A percentile compares a stretch with the other conserved stretches of the same genome.
phyloP scores from a whole-genome alignment of 2,113 vertebrate genomes.

The Stigmatopora argus region DNA sequence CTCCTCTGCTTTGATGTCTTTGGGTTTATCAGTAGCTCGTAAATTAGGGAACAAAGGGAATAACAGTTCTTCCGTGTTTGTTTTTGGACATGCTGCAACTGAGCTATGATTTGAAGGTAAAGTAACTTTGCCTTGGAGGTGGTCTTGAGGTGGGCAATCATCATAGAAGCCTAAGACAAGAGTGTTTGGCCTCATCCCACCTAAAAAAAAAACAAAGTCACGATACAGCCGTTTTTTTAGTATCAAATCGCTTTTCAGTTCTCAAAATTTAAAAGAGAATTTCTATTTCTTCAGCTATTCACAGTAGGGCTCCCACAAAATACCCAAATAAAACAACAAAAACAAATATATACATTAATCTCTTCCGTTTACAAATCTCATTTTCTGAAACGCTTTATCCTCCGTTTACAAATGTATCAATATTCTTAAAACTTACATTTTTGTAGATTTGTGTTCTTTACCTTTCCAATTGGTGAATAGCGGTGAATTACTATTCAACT shows the following conservation, averaged over 20 bases:
- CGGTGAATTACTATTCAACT: not conserved
- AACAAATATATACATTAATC: too few species aligned
- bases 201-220: constrained; percentile 36
- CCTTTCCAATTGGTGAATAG: not conserved
- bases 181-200: constrained; percentile 81
- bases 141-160: constrained; percentile 69
- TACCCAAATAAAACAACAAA: not conserved
- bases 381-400: too few species aligned
- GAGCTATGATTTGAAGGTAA: constrained; percentile 53
- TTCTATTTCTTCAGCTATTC: not conserved
- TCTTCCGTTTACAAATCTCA: not conserved
- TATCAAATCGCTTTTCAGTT: not conserved
- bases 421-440: not conserved
- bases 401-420: not conserved
- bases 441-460: not conserved
- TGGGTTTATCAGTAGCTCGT: constrained; percentile 46
- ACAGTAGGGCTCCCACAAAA: not conserved
- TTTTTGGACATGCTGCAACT: constrained; percentile 23
- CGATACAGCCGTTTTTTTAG: not conserved
- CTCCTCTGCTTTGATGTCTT: constrained; percentile 67
- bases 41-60: constrained; percentile 64
- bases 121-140: constrained; percentile 58
- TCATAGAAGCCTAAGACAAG: constrained; percentile 80
- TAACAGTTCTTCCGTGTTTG: constrained; percentile 34
- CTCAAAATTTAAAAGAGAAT: not conserved